Percentiles rank a stretch among this genome's conserved stretches.
Evolutionary conservation across 2,888 invertebrate genomes (phyloP).

Genomic region (Phymatocera aterrima): DNA sequence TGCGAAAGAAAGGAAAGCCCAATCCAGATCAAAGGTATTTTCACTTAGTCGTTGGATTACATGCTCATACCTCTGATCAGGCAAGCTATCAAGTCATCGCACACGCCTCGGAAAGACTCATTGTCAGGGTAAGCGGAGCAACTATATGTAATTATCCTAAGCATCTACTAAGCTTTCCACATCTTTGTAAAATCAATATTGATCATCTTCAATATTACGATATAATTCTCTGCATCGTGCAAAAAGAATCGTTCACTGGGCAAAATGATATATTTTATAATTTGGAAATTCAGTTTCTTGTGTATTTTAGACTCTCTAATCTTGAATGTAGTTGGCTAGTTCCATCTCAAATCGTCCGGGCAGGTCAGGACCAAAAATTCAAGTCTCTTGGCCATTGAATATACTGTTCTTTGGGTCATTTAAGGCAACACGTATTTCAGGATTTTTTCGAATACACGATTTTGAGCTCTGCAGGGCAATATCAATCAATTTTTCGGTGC

Average conservation of each 20-base stretch:
- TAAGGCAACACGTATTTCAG: no score
- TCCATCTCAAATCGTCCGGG: no score
- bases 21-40: constrained; percentile 99
- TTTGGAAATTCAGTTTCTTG: no score
- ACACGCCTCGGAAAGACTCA: constrained; percentile 96
- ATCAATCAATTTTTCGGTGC: no score
- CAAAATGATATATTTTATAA: neutral
- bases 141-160: constrained; percentile 13
- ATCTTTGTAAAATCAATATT: neutral
- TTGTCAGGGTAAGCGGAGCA: constrained; percentile 87
- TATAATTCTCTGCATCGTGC: neutral
- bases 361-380: no score
- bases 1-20: constrained; percentile 98
- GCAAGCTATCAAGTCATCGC: constrained; percentile 89
- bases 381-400: no score
- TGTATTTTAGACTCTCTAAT: no score
- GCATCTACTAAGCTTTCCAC: neutral
- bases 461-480: no score
- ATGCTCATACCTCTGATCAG: constrained; percentile 89
- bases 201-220: neutral
- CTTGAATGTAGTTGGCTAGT: no score
- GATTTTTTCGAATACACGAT: no score
- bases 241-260: neutral
- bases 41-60: constrained; percentile 93
- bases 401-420: no score